These are phyloP conservation scores for Canis aureus DNA, from an alignment of 2,113 vertebrate genomes.

Conservation along the genomic window DNA sequence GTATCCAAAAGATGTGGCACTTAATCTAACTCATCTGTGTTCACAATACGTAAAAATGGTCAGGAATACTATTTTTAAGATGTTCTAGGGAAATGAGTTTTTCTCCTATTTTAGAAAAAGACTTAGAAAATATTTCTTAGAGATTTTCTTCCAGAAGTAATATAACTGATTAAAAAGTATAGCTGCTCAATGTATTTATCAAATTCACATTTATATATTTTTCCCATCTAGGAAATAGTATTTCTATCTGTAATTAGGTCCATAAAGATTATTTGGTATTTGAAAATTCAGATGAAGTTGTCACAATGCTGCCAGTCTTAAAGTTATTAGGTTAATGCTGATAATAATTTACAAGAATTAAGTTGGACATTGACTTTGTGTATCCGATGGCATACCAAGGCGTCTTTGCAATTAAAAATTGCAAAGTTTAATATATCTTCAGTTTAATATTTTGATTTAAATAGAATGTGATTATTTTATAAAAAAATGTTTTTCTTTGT, in stretches of 20 bases:
- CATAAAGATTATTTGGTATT: slow-evolving; percentile 2
- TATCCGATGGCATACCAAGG: neutral
- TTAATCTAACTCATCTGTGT: slow-evolving; percentile 27
- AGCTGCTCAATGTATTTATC: neutral
- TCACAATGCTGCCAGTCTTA: neutral
- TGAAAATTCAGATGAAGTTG: neutral
- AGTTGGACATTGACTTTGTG: neutral
- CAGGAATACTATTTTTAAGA: slow-evolving; percentile 45
- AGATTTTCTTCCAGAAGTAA: slow-evolving; percentile 36
- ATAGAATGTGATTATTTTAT: slow-evolving; percentile 40
- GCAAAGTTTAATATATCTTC: neutral
- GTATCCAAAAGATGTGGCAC: slow-evolving; percentile 40
- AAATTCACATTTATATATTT: neutral
- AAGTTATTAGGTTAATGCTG: neutral
- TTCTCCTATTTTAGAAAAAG: slow-evolving; percentile 38
- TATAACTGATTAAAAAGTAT: neutral
- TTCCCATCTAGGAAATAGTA: neutral
- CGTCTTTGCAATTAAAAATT: neutral
- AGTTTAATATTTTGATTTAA: slow-evolving; percentile 51
- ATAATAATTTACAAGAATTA: neutral
- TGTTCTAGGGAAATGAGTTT: slow-evolving; percentile 48
- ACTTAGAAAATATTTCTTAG: slow-evolving; percentile 57
- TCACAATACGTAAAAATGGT: slow-evolving; percentile 59
- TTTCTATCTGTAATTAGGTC: neutral
- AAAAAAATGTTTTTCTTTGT: slow-evolving; percentile 74